A percentile compares a stretch with the other conserved stretches of the same genome.
phyloP scores from a whole-genome alignment of 2,113 vertebrate species.

The Sturnus vulgaris region DNA sequence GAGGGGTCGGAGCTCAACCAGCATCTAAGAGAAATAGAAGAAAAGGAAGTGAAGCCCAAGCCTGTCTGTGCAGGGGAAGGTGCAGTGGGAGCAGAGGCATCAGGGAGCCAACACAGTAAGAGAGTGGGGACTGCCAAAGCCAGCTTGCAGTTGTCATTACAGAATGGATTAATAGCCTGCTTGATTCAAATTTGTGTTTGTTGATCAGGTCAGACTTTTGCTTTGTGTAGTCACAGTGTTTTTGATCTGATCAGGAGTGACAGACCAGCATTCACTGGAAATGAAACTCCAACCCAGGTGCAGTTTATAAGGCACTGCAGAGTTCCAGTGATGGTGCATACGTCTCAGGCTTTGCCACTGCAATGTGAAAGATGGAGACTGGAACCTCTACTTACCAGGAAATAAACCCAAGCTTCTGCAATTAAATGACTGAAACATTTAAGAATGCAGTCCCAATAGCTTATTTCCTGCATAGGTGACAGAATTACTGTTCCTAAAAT shows the following conservation, averaged over 20 bases:
- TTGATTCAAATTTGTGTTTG: background rate
- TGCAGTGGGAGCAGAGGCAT: background rate
- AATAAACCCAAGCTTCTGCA: background rate
- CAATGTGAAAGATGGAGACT: background rate
- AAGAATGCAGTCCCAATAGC: background rate
- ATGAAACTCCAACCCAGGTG: background rate
- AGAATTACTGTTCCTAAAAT: background rate
- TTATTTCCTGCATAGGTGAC: background rate
- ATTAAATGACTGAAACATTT: background rate
- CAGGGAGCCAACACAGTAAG: background rate
- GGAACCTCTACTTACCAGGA: background rate
- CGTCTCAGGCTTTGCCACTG: background rate
- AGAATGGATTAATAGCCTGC: background rate
- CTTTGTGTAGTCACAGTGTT: background rate
- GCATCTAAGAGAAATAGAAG: background rate
- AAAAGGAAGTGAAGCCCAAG: background rate
- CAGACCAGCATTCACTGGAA: background rate
- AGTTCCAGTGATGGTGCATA: fast-evolving
- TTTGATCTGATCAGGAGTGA: background rate
- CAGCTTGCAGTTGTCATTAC: background rate
- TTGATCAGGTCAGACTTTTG: background rate
- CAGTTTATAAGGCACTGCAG: background rate
- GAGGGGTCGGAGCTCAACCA: background rate
- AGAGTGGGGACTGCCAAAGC: background rate
- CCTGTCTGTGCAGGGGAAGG: background rate